Conservation (phyloP, 2,113 vertebrate species). For the Onychostruthus taczanowskii region DNA sequence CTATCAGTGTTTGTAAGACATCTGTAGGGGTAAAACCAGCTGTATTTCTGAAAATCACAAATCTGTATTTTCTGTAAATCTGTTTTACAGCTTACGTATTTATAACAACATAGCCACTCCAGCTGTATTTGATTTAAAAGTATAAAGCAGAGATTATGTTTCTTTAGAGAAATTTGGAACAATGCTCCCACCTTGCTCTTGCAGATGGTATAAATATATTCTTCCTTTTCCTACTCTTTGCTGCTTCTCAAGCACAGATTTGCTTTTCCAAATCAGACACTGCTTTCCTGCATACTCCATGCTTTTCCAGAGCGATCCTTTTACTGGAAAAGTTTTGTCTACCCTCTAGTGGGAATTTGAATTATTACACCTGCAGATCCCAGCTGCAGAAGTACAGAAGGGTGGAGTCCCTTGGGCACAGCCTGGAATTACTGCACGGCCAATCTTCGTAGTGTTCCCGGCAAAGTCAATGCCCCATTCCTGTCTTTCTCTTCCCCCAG, state of each 20-base stretch:
- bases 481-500: not conserved
- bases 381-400: rapidly evolving
- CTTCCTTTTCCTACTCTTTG: not conserved
- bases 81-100: not conserved
- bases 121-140: not conserved
- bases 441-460: rapidly evolving
- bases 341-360: slow-evolving; percentile 67
- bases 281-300: rapidly evolving
- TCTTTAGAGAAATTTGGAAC: not conserved
- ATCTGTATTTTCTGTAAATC: not conserved
- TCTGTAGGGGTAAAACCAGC: not conserved
- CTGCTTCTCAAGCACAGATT: not conserved
- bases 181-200: not conserved
- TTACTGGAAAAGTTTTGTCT: slow-evolving; percentile 24
- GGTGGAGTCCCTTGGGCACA: not conserved
- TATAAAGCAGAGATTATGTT: not conserved
- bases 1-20: not conserved
- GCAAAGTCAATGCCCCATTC: not conserved
- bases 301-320: not conserved
- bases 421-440: not conserved
- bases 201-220: not conserved
- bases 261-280: not conserved
- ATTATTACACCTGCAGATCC: not conserved
- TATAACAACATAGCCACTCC: not conserved
- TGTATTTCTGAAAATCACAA: not conserved